Conservation (phyloP, 2,797 vertebrate genomes). For the Lates japonicus region DNA sequence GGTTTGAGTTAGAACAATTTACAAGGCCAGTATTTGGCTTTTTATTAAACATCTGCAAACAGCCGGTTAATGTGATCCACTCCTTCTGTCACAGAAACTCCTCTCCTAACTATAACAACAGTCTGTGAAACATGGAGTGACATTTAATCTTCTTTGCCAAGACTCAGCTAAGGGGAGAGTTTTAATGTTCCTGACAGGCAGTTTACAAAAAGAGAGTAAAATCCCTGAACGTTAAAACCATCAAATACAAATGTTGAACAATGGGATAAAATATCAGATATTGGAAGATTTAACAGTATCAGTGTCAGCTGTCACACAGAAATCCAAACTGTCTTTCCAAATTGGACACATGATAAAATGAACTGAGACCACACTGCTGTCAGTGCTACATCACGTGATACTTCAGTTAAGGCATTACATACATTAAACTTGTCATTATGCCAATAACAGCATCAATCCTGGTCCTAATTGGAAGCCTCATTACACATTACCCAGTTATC, state of each 20-base stretch:
- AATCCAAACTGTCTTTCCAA: not conserved
- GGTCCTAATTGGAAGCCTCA: not conserved
- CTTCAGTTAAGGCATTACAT: not conserved
- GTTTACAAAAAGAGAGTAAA: too few species aligned
- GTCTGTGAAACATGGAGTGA: too few species aligned
- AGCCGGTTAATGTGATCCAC: not conserved
- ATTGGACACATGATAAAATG: not conserved
- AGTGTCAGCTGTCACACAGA: not conserved
- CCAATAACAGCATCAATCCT: not conserved
- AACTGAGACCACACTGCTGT: too few species aligned
- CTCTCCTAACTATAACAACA: not conserved
- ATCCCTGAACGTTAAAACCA: too few species aligned
- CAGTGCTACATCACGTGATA: too few species aligned
- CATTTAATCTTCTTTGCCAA: too few species aligned
- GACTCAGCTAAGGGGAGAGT: not conserved
- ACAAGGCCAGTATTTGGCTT: slow-evolving; percentile 8
- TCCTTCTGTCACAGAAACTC: not conserved
- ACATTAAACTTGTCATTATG: not conserved
- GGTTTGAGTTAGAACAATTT: not conserved
- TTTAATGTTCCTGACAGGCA: not conserved
- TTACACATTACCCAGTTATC: slow-evolving; percentile 24
- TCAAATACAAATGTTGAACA: not conserved
- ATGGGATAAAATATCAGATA: not conserved
- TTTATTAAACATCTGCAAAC: slow-evolving; percentile 23
- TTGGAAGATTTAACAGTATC: too few species aligned